Base-by-base conservation (phyloP, 2,888 invertebrate species). In the Drosophila pseudotakahashii region DNA sequence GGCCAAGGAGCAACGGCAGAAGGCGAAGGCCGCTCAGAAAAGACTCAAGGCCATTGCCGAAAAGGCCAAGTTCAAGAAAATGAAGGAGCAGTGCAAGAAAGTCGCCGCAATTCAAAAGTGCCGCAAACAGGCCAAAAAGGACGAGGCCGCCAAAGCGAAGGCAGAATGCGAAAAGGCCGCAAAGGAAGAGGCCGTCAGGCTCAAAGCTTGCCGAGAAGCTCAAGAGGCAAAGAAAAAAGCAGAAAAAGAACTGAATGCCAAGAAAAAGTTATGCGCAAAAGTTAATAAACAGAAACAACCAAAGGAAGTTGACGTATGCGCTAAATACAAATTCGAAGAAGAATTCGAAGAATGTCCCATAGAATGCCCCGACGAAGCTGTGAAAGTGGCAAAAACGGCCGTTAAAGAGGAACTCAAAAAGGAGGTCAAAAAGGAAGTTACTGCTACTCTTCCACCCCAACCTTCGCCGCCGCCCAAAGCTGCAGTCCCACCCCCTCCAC, bases 31-130 rank as follows among this genome's bases (percentile, higher is more conserved):
- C 3, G 30, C 26, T 5, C 44, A 47, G 23, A 41, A 39, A 3
- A 42, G 45, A 11, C 47, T 57, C 11, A 58, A 63, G 14, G 58
- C 58, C n/a, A 30, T 59, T 16, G 50, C 63, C n/a, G 7, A 60
- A 7, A 23, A 37, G 19, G 52, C 23, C 5, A 44, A 44, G 41
- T 11, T 23, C 4, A 32, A 13, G n/a, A 13, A 19, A 50, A 13
- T 52, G 60, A 32, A 30, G 48, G 14, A 10, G 50, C 26, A 0
- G 19, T 47, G 14, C 9, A 9, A 5, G 32, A 73, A 23, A 34
- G 19, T 48, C 6, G 48, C 14, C 0, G 48, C 32, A 7, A 16
- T 48, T 34, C 16, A 19, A 26, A 47, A 36, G 7, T 63, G 76
- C 26, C 53, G 36, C 9, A 9, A 60, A 26, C 19, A 26, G 13